Evolutionary conservation across 2,113 vertebrate genomes (phyloP).

Genomic region (Prochilodus magdalenae): DNA sequence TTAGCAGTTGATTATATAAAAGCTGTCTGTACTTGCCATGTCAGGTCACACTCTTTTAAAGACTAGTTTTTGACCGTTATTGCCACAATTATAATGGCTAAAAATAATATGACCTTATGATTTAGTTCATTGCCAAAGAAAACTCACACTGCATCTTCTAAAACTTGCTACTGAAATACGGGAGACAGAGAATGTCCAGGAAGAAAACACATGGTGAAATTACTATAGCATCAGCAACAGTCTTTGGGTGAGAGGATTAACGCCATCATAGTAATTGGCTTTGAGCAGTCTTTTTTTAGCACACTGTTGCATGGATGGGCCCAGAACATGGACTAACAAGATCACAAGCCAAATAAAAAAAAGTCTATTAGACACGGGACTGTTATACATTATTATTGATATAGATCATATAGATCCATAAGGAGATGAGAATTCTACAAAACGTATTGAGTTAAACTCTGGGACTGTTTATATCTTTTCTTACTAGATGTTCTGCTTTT

Average conservation of each 20-base stretch:
- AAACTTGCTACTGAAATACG: background rate
- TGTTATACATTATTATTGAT: background rate
- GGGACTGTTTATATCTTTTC: background rate
- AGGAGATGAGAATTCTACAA: background rate
- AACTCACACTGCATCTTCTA: background rate
- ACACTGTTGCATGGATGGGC: constrained; percentile 33
- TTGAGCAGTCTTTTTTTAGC: constrained; percentile 67
- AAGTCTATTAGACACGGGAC: background rate
- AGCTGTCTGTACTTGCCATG: background rate
- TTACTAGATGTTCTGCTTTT: background rate
- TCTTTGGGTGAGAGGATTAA: constrained; percentile 64
- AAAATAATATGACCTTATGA: background rate
- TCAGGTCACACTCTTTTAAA: too few species aligned
- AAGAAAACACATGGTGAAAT: background rate
- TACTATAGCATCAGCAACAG: constrained; percentile 18
- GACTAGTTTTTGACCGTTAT: too few species aligned
- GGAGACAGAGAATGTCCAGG: background rate
- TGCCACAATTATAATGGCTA: too few species aligned
- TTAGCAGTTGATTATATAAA: background rate
- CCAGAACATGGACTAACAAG: constrained; percentile 20
- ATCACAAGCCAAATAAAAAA: constrained; percentile 46
- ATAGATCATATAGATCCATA: background rate
- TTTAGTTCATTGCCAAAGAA: background rate
- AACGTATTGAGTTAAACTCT: background rate
- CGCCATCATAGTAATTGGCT: constrained; percentile 73